Base-by-base conservation (phyloP, 2,797 vertebrate genomes). In the Sebastes paucispinis region DNA sequence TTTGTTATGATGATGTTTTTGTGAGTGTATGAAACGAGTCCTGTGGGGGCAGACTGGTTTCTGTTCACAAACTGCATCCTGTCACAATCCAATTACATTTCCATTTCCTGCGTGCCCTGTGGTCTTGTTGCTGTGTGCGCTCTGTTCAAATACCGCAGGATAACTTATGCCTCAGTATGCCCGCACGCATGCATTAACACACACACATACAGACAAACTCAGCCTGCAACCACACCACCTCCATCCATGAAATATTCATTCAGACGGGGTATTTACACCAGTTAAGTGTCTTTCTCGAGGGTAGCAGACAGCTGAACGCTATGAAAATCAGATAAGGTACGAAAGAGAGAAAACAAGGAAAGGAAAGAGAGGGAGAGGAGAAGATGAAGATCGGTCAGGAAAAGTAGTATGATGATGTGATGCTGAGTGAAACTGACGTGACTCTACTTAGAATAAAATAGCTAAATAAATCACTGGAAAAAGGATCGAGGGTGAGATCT, bases 1-100 rank as follows among this genome's bases (percentile, higher is more conserved):
- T 58, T 36, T 59, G 69, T 82, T 81, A 47, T 69, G 71, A 73
- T 69, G 67, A 55, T 65, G 62, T 84, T 81, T 79, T 65, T 86
- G 79, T 63, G 81, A 67, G 77, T 63, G 79, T 85, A 82, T 89
- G 82, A 92, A 92, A 92, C 39, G 67, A 84, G 75, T 93, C 93
- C 91, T 92, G 77, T 88, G 90, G 89, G 92, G 93, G 88, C 83
- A 73, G 50, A 85, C 79, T 81, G 87, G 77, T 84, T 90, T 93
- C 90, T 93, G 87, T 90, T 91, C 87, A 82, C 85, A 92, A 93
- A 94, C 91, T 89, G 89, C 91, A 92, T 94, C 91, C 93, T 93
- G 93, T 93, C 93, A 92, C 89, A 93, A 94, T 94, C 93, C 91
- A 94, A 94, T 95, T 93, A 94, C 89, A 90, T 90, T 92, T 91